These are phyloP conservation scores for Valencia hispanica DNA, from an alignment of 2,797 vertebrate genomes.

Conservation along the genomic window DNA sequence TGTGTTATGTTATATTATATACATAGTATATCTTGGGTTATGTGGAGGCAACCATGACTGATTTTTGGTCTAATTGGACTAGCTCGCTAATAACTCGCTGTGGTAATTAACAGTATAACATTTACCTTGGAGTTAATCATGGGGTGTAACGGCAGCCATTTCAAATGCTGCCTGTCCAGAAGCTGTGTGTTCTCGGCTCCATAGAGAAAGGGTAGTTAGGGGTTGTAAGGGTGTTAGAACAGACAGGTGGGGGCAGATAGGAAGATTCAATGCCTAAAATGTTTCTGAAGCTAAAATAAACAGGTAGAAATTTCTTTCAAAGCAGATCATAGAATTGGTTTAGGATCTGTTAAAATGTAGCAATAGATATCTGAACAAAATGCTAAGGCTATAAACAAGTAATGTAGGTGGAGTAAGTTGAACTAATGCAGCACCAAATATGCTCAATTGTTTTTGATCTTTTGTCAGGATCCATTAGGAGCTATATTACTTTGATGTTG, in stretches of 20 bases:
- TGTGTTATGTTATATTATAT: background rate
- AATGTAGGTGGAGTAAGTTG: conserved; percentile 28
- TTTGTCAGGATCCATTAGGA: background rate
- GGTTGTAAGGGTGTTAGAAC: conserved; percentile 27
- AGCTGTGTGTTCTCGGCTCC: conserved; percentile 24
- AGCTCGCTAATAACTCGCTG: conserved; percentile 35
- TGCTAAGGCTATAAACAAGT: background rate
- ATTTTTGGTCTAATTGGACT: conserved; percentile 43
- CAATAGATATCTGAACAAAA: background rate
- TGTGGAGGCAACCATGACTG: conserved; percentile 28
- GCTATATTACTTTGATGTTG: background rate
- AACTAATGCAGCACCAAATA: conserved; percentile 8
- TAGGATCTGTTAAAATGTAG: background rate
- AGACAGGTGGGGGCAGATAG: conserved; percentile 31
- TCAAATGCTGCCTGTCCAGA: conserved; percentile 43
- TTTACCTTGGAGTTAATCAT: conserved; percentile 64
- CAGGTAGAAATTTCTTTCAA: conserved; percentile 2
- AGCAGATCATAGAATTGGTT: background rate
- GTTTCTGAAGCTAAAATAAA: conserved; percentile 42
- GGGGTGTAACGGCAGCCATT: conserved; percentile 44
- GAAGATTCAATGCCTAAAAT: conserved; percentile 43
- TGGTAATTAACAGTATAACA: conserved; percentile 53
- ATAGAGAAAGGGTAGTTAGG: conserved; percentile 19
- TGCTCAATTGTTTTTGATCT: conserved; percentile 2
- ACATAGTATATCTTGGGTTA: conserved; percentile 7